Conservation (phyloP, 2,888 invertebrate genomes). For the Acrobasis suavella region DNA sequence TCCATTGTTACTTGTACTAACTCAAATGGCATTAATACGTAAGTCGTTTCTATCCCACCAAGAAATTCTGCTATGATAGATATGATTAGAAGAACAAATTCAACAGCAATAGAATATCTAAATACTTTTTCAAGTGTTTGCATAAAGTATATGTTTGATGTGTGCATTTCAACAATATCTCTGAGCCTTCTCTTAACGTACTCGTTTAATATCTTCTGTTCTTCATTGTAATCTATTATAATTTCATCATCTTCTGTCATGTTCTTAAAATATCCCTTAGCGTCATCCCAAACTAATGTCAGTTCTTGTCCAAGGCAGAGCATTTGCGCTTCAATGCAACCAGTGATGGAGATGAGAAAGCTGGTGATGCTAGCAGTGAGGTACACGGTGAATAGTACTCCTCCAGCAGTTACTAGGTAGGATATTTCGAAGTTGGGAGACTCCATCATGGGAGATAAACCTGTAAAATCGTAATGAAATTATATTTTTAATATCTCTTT, state of each 20-base stretch:
- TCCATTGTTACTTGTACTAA: constrained; percentile 52
- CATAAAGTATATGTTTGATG: constrained; percentile 42
- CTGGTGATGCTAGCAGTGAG: constrained; percentile 47
- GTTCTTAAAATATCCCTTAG: constrained; percentile 29
- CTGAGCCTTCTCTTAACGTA: constrained; percentile 43
- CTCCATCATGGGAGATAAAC: background rate
- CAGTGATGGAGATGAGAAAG: constrained; percentile 39
- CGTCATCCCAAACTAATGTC: constrained; percentile 48
- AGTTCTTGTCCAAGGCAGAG: constrained; percentile 54
- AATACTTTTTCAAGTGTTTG: constrained; percentile 47
- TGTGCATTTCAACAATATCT: constrained; percentile 48
- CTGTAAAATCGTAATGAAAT: background rate
- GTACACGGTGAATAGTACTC: constrained; percentile 42
- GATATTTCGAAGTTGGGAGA: background rate
- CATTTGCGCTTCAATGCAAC: constrained; percentile 59
- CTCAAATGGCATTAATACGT: constrained; percentile 52
- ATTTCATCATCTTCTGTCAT: background rate
- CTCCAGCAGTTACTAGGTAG: constrained; percentile 31
- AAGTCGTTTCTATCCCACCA: constrained; percentile 58
- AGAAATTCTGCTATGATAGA: constrained; percentile 56
- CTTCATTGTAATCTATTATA: constrained; percentile 10
- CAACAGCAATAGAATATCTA: constrained; percentile 49
- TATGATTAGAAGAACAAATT: constrained; percentile 47
- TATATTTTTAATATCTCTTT: no score
- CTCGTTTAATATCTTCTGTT: constrained; percentile 40